Evolutionary conservation across 37 sponge, comb jelly and placozoan species (phyloP).

Genomic region (Agelas oroides): DNA sequence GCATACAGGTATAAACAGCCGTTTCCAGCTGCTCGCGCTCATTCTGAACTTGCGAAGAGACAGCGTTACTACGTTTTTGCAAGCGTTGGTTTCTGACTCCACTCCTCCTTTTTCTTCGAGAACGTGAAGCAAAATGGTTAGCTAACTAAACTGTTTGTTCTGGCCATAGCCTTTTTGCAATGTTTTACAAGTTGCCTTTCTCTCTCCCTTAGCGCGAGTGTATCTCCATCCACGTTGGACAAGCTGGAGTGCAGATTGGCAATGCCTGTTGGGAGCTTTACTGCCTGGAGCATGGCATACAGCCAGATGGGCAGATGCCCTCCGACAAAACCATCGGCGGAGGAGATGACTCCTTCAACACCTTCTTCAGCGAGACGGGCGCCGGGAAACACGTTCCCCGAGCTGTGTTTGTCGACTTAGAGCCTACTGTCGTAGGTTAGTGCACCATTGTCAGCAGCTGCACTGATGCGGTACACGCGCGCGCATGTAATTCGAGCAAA

Average conservation of each 20-base stretch:
- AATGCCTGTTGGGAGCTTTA: constrained; percentile 84
- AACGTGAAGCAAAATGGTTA: too few species aligned
- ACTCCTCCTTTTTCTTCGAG: too few species aligned
- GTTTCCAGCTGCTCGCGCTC: too few species aligned
- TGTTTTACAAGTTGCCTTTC: too few species aligned
- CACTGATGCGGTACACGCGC: too few species aligned
- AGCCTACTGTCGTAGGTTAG: constrained; percentile 84
- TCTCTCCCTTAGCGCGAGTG: constrained; percentile 70
- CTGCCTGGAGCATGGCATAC: constrained; percentile 87
- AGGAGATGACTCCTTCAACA: constrained; percentile 91
- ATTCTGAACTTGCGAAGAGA: neutral
- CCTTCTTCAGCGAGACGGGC: constrained; percentile 92
- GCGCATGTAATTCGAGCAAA: too few species aligned
- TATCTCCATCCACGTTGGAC: constrained; percentile 89
- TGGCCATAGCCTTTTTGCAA: too few species aligned
- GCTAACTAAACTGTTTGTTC: too few species aligned
- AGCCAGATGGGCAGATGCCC: constrained; percentile 71
- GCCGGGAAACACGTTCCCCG: constrained; percentile 92
- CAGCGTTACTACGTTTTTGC: neutral
- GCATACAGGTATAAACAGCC: too few species aligned
- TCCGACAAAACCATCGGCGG: constrained; percentile 69
- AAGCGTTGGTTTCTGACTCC: neutral
- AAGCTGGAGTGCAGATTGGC: constrained; percentile 89
- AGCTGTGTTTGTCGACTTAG: constrained; percentile 87
- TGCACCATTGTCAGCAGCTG: too few species aligned